These are phyloP conservation scores for Corythornis vintsioides DNA, from an alignment of 2,113 vertebrate species.

Conservation along the genomic window DNA sequence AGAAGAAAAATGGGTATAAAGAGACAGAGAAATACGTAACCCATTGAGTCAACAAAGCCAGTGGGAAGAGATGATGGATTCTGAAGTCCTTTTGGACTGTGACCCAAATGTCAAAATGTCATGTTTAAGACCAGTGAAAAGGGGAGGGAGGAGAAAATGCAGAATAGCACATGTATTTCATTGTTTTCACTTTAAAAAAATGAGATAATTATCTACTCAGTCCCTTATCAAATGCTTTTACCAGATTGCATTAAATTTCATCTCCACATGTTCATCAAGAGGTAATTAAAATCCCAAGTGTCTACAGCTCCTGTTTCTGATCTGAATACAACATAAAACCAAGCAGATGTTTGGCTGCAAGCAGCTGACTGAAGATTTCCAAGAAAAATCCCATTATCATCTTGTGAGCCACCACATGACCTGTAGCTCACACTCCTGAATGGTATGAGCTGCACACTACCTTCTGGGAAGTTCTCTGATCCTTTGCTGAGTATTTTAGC, in stretches of 20 bases:
- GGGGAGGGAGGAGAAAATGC: background rate
- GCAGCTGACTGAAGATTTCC: background rate
- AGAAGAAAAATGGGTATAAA: background rate
- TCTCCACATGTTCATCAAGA: background rate
- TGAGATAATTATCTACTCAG: background rate
- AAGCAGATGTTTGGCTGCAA: background rate
- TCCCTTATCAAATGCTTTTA: background rate
- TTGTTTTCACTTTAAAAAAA: background rate
- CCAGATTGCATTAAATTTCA: background rate
- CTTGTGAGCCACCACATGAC: background rate
- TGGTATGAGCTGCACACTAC: background rate
- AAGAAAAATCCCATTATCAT: background rate
- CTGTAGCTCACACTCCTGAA: background rate
- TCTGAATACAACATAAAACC: background rate
- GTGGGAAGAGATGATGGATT: background rate
- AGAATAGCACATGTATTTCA: background rate
- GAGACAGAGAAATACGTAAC: background rate
- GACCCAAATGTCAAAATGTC: background rate
- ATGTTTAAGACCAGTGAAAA: background rate
- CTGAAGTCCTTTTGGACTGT: background rate
- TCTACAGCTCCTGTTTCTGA: background rate
- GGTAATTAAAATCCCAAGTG: background rate
- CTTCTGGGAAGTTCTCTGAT: background rate
- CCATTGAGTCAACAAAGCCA: background rate
- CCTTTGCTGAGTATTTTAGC: background rate